phyloP scores from a whole-genome alignment of 1,140 invertebrate genomes.

The Sitodiplosis mosellana region DNA sequence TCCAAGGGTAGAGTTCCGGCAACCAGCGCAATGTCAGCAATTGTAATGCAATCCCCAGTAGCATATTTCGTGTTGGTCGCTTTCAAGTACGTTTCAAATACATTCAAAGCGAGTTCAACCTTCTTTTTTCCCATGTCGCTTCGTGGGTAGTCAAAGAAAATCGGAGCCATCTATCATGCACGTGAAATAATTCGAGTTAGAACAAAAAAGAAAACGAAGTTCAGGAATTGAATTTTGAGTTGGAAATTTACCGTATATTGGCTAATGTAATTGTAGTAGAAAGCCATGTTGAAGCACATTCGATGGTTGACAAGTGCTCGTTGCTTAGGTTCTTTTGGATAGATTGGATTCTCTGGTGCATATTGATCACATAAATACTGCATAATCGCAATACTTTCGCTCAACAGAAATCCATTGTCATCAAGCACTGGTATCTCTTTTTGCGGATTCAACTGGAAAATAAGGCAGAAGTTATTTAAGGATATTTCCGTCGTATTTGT shows the following conservation, averaged over 20 bases:
- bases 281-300: constrained; percentile 52
- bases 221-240: neutral
- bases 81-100: constrained; percentile 46
- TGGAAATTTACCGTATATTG: constrained; percentile 34
- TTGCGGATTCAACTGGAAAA: constrained; percentile 51
- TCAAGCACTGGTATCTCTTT: constrained; percentile 60
- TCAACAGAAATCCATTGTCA: constrained; percentile 47
- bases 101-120: constrained; percentile 40
- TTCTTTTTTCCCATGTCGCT: constrained; percentile 43
- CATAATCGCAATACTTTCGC: constrained; percentile 58
- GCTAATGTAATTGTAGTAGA: constrained; percentile 50
- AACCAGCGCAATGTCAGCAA: constrained; percentile 50
- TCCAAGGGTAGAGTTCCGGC: constrained; percentile 52
- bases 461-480: neutral
- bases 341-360: constrained; percentile 36
- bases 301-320: constrained; percentile 55
- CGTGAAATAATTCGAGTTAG: too few species aligned
- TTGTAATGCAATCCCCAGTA: constrained; percentile 46
- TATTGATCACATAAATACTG: constrained; percentile 61
- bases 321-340: constrained; percentile 44
- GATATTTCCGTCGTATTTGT: neutral
- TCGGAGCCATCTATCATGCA: constrained; percentile 32
- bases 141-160: constrained; percentile 51
- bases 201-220: constrained; percentile 7
- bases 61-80: constrained; percentile 38